phyloP scores from a whole-genome alignment of 2,797 vertebrate species.

The Alosa sapidissima region DNA sequence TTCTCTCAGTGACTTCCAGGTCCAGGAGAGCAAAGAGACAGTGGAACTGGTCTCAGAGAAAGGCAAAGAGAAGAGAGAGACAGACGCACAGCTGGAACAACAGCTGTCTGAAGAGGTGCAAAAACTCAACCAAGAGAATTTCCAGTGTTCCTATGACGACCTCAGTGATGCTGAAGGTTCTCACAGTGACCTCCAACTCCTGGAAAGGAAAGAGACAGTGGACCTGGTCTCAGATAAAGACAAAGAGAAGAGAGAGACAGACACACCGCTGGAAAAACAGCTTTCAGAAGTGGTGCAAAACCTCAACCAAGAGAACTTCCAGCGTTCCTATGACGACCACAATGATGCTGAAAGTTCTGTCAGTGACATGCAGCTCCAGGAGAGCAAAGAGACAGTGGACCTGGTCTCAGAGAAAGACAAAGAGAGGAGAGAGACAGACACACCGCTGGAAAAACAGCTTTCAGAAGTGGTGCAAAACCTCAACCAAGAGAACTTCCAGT shows the following conservation, averaged over 20 bases:
- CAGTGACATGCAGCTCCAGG: no score
- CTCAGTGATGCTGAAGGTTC: slow-evolving; percentile 42
- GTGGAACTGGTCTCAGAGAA: slow-evolving; percentile 52
- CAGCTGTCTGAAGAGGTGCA: slow-evolving; percentile 72
- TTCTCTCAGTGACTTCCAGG: slow-evolving; percentile 9
- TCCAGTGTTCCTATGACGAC: slow-evolving; percentile 58
- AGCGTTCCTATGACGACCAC: no score
- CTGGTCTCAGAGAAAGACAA: no score
- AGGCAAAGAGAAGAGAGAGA: slow-evolving; percentile 26
- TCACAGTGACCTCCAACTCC: slow-evolving; percentile 15
- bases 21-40: slow-evolving; percentile 30
- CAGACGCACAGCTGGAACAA: not conserved
- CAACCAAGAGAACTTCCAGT: no score
- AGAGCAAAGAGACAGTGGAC: no score
- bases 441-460: slow-evolving; percentile 28
- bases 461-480: slow-evolving; percentile 76
- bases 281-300: not conserved
- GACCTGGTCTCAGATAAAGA: slow-evolving; percentile 50
- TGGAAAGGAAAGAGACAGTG: slow-evolving; percentile 30
- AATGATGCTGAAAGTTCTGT: no score
- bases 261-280: not conserved
- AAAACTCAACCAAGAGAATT: slow-evolving; percentile 84
- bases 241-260: slow-evolving; percentile 25
- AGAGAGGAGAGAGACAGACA: no score
- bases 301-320: no score